Evolutionary conservation across 2,797 vertebrate genomes (phyloP).

Genomic region (Orientallactaga sibirica): DNA sequence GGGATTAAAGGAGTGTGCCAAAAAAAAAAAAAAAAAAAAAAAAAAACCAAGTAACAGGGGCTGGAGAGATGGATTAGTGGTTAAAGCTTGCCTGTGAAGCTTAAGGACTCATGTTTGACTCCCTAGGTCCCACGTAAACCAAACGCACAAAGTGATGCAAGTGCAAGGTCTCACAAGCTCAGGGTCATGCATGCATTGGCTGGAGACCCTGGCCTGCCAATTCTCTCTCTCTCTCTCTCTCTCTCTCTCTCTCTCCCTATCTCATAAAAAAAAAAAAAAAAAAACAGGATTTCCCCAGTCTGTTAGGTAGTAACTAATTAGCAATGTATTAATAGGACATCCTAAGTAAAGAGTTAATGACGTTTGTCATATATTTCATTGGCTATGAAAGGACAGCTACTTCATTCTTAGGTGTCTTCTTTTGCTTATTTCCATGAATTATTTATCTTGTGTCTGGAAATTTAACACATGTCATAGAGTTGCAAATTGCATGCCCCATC

Average conservation of each 20-base stretch:
- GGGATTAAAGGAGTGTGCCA: too few relatives aligned
- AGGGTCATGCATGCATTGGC: too few relatives aligned
- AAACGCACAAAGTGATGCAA: too few relatives aligned
- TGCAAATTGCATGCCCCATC: slow-evolving; percentile 72
- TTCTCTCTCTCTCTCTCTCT: too few relatives aligned
- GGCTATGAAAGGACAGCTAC: slow-evolving; percentile 28
- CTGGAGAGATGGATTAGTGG: neutral
- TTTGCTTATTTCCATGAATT: slow-evolving; percentile 76
- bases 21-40: too few relatives aligned
- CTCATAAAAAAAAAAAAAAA: too few relatives aligned
- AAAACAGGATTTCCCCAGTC: slow-evolving; percentile 45
- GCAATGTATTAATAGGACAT: slow-evolving; percentile 27
- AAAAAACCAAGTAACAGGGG: neutral
- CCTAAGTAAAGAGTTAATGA: slow-evolving; percentile 48
- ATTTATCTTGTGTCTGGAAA: slow-evolving; percentile 78
- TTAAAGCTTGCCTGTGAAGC: neutral
- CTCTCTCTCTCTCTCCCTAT: too few relatives aligned
- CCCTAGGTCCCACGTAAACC: too few relatives aligned
- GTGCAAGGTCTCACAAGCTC: too few relatives aligned
- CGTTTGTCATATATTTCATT: slow-evolving; percentile 68
- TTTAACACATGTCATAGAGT: slow-evolving; percentile 70
- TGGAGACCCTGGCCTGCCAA: too few relatives aligned
- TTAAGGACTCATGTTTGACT: too few relatives aligned
- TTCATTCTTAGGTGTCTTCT: slow-evolving; percentile 65
- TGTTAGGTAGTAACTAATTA: slow-evolving; percentile 49